Evolutionary conservation across 2,888 invertebrate genomes (phyloP), one percentile per base, ranked within the genome.

Genomic region (Notodromas monacha): DNA sequence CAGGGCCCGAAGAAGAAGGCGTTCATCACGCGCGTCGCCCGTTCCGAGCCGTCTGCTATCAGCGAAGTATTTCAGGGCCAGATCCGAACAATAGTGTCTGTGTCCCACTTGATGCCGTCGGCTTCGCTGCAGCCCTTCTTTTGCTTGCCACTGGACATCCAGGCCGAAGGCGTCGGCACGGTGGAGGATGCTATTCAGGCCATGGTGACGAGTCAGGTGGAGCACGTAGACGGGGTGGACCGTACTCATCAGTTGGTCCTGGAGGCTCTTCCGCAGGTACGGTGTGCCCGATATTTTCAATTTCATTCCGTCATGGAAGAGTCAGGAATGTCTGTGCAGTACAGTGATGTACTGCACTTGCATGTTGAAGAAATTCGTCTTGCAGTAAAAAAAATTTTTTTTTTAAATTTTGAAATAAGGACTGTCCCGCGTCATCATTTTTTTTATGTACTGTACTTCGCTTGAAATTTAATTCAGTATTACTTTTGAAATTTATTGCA

Each of bases 101-200:
- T 72, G 34, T 57, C 64, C 6, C 61, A 64, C 10, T 64, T 65
- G 43, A 63, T 65, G 44, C 64, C 70, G 38, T 77, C 81, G 1
- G 79, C 79, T 45, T 77, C 73, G 39, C 68, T 86, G 37, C 77
- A 86, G 49, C 86, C 86, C 2, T 89, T 89, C 55, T 84, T 84
- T 48, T 81, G 84, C 2, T 56, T 89, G 36, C 84, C 79, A 47
- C 60, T 89, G 15, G 81, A 89, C 44, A 79, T 89, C 40, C 77
- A 81, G 60, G 79, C 77, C 28, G 51, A 52, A 14, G 48, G 46
- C 31, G 49, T 56, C n/a, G 42, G 40, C 28, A 45, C 45, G 14
- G 77, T 89, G 1, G 64, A 66, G 39, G 74, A 74, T 40, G 86
- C 86, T 0, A 49, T 89, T 10, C 79, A 79, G 40, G 65, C 68